Evolutionary conservation across 2,797 vertebrate genomes (phyloP).

Genomic region (Epinephelus awoara): DNA sequence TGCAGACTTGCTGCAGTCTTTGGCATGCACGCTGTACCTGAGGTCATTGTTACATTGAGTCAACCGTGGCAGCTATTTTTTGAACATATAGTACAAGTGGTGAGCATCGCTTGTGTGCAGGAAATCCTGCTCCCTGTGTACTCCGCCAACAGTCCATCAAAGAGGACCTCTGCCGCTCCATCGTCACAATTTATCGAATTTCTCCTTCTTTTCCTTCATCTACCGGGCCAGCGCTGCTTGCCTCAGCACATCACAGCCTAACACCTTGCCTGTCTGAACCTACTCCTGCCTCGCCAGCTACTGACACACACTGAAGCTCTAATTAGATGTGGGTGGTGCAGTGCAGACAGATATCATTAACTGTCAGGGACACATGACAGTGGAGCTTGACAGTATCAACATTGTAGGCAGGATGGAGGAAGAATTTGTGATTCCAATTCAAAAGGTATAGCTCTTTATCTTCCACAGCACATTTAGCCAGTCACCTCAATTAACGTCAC

Average conservation of each 20-base stretch:
- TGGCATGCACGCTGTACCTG: not conserved
- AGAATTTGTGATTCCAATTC: not conserved
- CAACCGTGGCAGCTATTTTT: conserved; percentile 10
- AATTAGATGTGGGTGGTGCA: conserved; percentile 60
- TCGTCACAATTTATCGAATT: conserved; percentile 58
- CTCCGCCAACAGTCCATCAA: conserved; percentile 30
- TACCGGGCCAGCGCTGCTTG: conserved; percentile 47
- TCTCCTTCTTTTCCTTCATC: conserved; percentile 42
- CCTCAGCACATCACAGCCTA: conserved; percentile 69
- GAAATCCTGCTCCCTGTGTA: conserved; percentile 25
- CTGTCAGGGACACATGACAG: conserved; percentile 43
- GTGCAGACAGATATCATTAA: conserved; percentile 56
- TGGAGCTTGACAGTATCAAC: conserved; percentile 25
- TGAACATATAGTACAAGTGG: conserved; percentile 6
- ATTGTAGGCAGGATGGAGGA: conserved; percentile 1
- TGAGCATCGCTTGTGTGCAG: conserved; percentile 14
- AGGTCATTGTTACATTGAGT: conserved; percentile 20
- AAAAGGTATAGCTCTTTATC: conserved; percentile 20
- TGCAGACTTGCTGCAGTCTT: not conserved
- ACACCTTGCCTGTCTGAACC: conserved; percentile 62
- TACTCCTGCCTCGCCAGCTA: conserved; percentile 35
- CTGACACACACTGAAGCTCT: conserved; percentile 59
- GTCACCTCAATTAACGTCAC: not conserved
- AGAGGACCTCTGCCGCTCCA: conserved; percentile 29
- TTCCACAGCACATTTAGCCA: conserved; percentile 4